Base-by-base conservation (phyloP, 2,113 vertebrate species). In the Cryptotis parvus region DNA sequence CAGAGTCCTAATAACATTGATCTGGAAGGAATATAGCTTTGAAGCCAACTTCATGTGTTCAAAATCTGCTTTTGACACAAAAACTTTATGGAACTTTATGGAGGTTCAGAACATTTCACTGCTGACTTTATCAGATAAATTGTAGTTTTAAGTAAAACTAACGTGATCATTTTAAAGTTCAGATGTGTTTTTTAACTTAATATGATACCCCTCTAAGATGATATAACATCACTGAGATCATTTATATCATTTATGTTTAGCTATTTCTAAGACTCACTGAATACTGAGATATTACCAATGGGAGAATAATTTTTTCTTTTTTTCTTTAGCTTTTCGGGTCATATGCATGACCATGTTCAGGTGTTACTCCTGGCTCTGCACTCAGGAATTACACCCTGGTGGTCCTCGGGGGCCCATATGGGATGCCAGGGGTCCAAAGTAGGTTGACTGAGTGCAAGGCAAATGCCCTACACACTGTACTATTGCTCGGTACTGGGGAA, bases 261-360 rank as follows among this genome's bases (percentile, higher is more conserved):
- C 31, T 63, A 58, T 75, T 49, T 68, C 55, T 45, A 76, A 84
- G 26, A 24, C 26, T 12, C 31, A 55, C 3, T 11, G 26, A 26
- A 90, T 43, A 77, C n/a, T 68, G 55, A 82, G 65, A 73, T 49
- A 70, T 66, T 61, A 76, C 43, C 68, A 87, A 61, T 66, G 69
- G 41, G 20, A 65, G 10, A 12, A 87, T n/a, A 26, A 76, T 85
- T 94, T 82, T 20, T 89, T 74, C n/a, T n/a, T n/a, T n/a, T n/a
- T n/a, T n/a, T n/a, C n/a, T n/a, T n/a, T n/a, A n/a, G n/a, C n/a
- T n/a, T n/a, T n/a, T n/a, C n/a, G n/a, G n/a, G n/a, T n/a, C n/a
- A n/a, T n/a, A n/a, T n/a, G n/a, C n/a, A n/a, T n/a, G n/a, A n/a
- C n/a, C n/a, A n/a, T n/a, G n/a, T n/a, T n/a, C n/a, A n/a, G n/a